Evolutionary conservation across 2,113 vertebrate genomes (phyloP).

Genomic region (Phoxinus phoxinus): DNA sequence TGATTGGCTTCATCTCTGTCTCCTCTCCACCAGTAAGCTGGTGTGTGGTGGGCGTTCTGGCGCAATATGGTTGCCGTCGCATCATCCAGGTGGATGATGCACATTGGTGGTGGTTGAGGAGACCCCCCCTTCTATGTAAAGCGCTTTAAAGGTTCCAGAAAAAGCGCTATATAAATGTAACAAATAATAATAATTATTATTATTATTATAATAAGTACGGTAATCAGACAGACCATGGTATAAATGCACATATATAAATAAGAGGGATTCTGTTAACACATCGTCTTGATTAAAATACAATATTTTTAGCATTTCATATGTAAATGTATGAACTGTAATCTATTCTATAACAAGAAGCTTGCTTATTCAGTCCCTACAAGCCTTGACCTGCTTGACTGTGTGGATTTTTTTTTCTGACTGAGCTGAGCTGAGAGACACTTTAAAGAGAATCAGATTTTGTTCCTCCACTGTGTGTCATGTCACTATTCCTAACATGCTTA

Average conservation of each 20-base stretch:
- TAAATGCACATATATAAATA: not conserved
- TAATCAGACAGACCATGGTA: no score
- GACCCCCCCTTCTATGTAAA: no score
- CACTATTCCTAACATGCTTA: not conserved
- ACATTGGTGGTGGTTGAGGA: no score
- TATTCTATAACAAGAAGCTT: not conserved
- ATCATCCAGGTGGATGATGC: no score
- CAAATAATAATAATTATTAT: no score
- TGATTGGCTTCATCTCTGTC: no score
- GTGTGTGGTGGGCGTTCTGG: no score
- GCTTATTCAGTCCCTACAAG: not conserved
- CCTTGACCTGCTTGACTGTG: not conserved
- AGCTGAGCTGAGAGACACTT: slow-evolving; percentile 19
- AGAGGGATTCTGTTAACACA: not conserved
- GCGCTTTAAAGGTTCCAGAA: no score
- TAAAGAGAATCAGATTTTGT: slow-evolving; percentile 21
- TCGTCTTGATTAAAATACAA: not conserved
- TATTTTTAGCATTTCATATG: not conserved
- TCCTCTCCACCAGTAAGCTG: no score
- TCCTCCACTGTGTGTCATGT: not conserved
- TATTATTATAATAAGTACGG: no score
- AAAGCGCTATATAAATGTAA: no score
- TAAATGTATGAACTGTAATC: not conserved
- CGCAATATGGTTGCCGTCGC: no score
- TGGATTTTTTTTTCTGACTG: slow-evolving; percentile 2